Evolutionary conservation across 2,797 vertebrate species (phyloP), one percentile per base, ranked within the genome.

Genomic region (Myotis vivesi): DNA sequence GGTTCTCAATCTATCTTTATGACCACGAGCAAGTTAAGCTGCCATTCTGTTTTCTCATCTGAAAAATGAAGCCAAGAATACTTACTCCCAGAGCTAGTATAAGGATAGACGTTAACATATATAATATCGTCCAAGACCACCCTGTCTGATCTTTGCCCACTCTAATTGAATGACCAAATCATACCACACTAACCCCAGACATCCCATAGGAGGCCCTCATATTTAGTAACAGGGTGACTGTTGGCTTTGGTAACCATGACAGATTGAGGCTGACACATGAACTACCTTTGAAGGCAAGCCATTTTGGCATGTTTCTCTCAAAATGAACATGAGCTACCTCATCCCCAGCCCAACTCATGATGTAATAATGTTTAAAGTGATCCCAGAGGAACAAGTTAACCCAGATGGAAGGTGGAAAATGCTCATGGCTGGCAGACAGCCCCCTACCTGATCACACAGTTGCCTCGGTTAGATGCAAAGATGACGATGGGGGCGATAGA

Each of bases 401-500:
- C n/a, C 6, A n/a, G 41, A 20, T 0, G 10, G 71, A 38, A 84
- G 33, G 25, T 8, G 2, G 51, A 33, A 84, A 57, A 62, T 20
- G 11, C 30, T 20, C 17, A 1, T 2, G 33, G 84, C 19, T 8
- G 30, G 84, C 46, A 76, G 92, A 91, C 1, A 62, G 66, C 84
- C 94, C 22, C 73, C 28, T 98, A 99, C 99, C 99, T 99, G 98
- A 99, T 98, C 86, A 99, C 97, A 85, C 99, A 99, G 98, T 99
- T 99, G 95, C 99, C 99, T 41, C 99, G 98, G 98, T 99, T 99
- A 30, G 99, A 99, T 77, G 99, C 99, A 8, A 99, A 99, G 97
- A 99, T 99, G 36, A 99, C 99, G 1, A 99, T 99, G 96, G 99
- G 99, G 5, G 99, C 98, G 73, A 99, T 99, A 87, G 99, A 99